Conservation (phyloP, 1,140 invertebrate genomes). For the Schlechtendalia chinensis region DNA sequence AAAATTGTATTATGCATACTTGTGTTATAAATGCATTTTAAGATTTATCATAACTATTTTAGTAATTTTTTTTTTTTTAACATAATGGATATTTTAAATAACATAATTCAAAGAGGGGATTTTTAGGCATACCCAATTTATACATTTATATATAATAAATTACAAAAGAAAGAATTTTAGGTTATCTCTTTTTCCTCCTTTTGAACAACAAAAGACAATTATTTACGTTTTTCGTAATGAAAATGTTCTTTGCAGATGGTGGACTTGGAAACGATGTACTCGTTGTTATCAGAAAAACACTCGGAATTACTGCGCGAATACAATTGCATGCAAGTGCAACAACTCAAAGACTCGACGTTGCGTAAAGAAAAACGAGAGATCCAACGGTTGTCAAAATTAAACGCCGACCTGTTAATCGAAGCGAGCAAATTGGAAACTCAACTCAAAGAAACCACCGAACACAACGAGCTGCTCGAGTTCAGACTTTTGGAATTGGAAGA, state of each 20-base stretch:
- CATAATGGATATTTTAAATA: no score
- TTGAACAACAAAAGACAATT: no score
- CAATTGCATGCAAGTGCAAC: conserved; percentile 45
- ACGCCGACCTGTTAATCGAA: conserved; percentile 12
- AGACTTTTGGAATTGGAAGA: conserved; percentile 57
- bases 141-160: no score
- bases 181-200: no score
- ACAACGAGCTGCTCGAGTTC: conserved; percentile 59
- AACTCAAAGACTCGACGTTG: conserved; percentile 49
- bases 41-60: no score
- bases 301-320: conserved; percentile 52
- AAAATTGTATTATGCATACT: no score
- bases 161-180: no score
- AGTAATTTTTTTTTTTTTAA: no score
- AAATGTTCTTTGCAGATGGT: conserved; percentile 51
- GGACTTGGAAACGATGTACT: conserved; percentile 53
- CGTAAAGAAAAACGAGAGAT: conserved; percentile 51
- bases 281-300: conserved; percentile 53
- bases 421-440: conserved; percentile 55
- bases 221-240: no score
- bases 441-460: conserved; percentile 57
- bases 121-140: no score
- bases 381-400: conserved; percentile 19
- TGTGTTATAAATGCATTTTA: no score
- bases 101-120: no score